Evolutionary conservation across 2,113 vertebrate genomes (phyloP).

Genomic region (Pterophyllum scalare): DNA sequence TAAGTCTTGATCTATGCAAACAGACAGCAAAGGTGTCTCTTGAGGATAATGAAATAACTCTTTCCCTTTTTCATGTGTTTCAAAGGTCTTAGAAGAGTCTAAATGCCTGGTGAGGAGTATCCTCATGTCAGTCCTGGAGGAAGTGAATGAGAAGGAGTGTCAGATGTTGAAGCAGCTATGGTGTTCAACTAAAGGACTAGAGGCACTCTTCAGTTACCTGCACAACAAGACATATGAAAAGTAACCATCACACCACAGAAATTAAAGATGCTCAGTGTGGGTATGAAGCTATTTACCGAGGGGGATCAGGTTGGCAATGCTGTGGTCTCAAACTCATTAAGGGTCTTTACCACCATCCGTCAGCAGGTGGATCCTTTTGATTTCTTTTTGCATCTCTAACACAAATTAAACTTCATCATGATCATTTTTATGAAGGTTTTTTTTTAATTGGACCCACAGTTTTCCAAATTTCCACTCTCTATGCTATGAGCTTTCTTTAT

Average conservation of each 20-base stretch:
- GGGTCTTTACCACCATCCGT: slow-evolving; percentile 21
- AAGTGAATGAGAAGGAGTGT: slow-evolving; percentile 96
- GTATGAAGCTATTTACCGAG: slow-evolving; percentile 1
- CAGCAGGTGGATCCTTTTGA: slow-evolving; percentile 16
- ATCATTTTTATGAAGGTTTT: slow-evolving; percentile 18
- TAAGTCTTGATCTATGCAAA: slow-evolving; percentile 73
- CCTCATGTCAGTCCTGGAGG: slow-evolving; percentile 90
- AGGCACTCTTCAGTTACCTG: slow-evolving; percentile 94
- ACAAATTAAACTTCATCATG: not conserved
- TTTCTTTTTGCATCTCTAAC: slow-evolving; percentile 17
- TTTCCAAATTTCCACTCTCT: slow-evolving; percentile 34
- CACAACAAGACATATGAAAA: slow-evolving; percentile 94
- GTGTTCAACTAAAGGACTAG: slow-evolving; percentile 96
- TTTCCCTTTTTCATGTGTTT: slow-evolving; percentile 28
- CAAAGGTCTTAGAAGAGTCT: slow-evolving; percentile 94
- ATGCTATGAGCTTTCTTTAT: not conserved
- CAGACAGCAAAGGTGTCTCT: not conserved
- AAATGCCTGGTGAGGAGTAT: slow-evolving; percentile 94
- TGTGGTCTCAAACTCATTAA: slow-evolving; percentile 14
- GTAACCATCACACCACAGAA: slow-evolving; percentile 71
- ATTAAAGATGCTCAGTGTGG: not conserved
- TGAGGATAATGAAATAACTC: not conserved
- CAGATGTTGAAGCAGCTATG: slow-evolving; percentile 96
- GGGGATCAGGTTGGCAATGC: not conserved
- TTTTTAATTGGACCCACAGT: not conserved